Evolutionary conservation across 2,113 vertebrate species (phyloP), one percentile per base, ranked within the genome.

Genomic region (Colius striatus): DNA sequence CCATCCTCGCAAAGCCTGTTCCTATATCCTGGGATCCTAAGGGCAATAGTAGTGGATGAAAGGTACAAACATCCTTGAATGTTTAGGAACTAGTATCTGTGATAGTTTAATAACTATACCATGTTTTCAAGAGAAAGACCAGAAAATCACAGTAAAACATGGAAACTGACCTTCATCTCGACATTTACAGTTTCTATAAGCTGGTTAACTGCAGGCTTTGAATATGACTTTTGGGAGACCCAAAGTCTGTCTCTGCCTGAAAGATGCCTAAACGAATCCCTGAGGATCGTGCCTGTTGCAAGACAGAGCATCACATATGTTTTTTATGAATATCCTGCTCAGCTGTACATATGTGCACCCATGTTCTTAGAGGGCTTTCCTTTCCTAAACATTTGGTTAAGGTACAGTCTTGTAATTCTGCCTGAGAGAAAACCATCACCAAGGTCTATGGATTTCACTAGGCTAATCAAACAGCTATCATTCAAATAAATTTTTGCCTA

Each of bases 131-230:
- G 81, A 82, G 62, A 62, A 84, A 55, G 53, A 87, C 53, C 50
- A 87, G 84, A 73, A 89, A 89, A 16, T 61, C 34, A 54, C 15
- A 70, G 45, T 82, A 79, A 87, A 94, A 87, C 73, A 72, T 29
- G n/a, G 66, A 79, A 91, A 65, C n/a, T 94, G 77, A 94, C 32
- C 74, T 89, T 78, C 73, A 89, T 45, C 27, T 95, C 62, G 68
- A 53, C 41, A 58, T 70, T 80, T 76, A 50, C 16, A 50, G 4
- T 45, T 72, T 75, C 91, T 65, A 17, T 43, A 60, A 27, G 6
- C 30, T 65, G 23, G 12, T 21, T 61, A 61, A 25, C 60, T 25
- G 7, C 63, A 72, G 61, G 53, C 21, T 90, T 83, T 43, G 57
- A 55, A 45, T 57, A 15, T 2, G 23, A 78, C 65, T 57, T 93